These are phyloP conservation scores for Huso huso DNA, from an alignment of 2,797 vertebrate species.

Conservation along the genomic window DNA sequence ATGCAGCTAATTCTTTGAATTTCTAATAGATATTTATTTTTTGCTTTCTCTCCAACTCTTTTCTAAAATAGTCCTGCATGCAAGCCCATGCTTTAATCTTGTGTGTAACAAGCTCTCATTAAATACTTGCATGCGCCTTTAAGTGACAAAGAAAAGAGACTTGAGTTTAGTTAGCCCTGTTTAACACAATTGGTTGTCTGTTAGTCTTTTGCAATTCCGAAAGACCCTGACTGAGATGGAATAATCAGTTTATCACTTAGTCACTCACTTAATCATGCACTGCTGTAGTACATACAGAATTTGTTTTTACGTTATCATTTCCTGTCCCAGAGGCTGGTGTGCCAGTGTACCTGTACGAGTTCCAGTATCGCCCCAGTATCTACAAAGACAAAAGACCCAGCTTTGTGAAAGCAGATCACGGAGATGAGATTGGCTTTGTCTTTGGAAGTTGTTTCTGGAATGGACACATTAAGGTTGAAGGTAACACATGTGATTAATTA, in stretches of 20 bases:
- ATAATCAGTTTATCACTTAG: neutral
- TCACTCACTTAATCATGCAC: too few species aligned
- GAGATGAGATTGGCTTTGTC: constrained; percentile 62
- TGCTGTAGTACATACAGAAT: neutral
- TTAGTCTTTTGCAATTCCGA: too few species aligned
- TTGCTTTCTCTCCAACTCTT: neutral
- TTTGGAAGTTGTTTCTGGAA: constrained; percentile 64
- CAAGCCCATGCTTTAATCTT: neutral
- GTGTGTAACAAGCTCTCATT: neutral
- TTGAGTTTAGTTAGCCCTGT: neutral
- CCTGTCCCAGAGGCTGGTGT: constrained; percentile 45
- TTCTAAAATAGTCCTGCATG: constrained; percentile 8
- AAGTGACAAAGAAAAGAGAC: too few species aligned
- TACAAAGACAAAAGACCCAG: constrained; percentile 43
- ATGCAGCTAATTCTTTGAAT: neutral
- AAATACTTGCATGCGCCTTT: neutral
- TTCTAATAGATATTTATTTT: constrained; percentile 3
- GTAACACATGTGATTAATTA: constrained; percentile 23
- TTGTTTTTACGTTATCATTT: neutral
- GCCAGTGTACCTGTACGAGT: constrained; percentile 76
- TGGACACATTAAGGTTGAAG: constrained; percentile 25
- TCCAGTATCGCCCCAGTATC: constrained; percentile 48
- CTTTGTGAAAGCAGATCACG: constrained; percentile 70
- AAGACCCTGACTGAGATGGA: too few species aligned
- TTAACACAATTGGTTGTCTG: too few species aligned